Conservation (phyloP, 2,888 invertebrate species). For the Ochropleura plecta region DNA sequence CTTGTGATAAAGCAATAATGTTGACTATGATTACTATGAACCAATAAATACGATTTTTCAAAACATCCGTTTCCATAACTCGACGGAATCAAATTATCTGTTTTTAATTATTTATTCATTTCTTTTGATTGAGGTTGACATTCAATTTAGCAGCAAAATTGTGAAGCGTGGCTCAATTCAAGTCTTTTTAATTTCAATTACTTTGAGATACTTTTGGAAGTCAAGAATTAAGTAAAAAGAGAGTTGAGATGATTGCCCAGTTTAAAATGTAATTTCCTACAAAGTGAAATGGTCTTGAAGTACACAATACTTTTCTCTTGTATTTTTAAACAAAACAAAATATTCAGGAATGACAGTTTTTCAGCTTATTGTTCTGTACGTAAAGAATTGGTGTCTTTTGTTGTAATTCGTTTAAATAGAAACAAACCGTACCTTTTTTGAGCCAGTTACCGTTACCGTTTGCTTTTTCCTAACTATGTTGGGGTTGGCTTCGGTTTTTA, state of each 20-base stretch:
- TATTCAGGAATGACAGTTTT: not conserved
- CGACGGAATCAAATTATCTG: not conserved
- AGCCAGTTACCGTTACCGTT: too few relatives aligned
- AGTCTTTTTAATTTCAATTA: not conserved
- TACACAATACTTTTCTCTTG: not conserved
- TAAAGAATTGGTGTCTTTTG: not conserved
- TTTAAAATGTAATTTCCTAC: constrained; percentile 8
- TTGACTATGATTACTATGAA: not conserved
- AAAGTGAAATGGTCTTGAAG: not conserved
- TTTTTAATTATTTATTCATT: not conserved
- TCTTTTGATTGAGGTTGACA: not conserved
- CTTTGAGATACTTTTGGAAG: not conserved
- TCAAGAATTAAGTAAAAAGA: not conserved
- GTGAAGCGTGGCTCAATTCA: not conserved
- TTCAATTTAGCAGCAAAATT: not conserved
- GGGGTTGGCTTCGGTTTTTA: too few relatives aligned
- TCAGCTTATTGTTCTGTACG: not conserved
- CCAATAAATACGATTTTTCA: not conserved
- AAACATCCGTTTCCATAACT: not conserved
- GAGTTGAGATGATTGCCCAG: not conserved
- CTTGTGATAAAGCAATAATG: not conserved
- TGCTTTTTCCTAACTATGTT: too few relatives aligned
- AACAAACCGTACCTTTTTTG: not conserved
- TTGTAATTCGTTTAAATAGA: not conserved
- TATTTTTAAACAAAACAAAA: not conserved